phyloP scores from a whole-genome alignment of 2,888 invertebrate genomes.

The Mycogona germanica region DNA sequence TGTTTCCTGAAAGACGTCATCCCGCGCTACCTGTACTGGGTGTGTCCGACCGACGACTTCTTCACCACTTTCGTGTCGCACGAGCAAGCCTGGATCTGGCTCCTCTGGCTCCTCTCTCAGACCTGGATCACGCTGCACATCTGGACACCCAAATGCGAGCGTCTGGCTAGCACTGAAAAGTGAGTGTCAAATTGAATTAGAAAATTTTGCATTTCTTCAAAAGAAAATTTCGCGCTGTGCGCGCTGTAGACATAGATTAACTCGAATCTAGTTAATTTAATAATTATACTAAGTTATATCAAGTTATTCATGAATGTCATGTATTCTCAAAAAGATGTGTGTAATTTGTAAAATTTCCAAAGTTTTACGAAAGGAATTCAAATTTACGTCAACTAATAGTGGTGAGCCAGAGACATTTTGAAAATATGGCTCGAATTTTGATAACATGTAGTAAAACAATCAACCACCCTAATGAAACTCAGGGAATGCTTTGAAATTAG shows the following conservation, averaged over 20 bases:
- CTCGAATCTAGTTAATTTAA: too few relatives aligned
- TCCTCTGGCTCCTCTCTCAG: constrained; percentile 84
- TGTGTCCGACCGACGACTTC: constrained; percentile 69
- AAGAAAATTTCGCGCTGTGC: not conserved
- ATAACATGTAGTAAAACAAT: too few relatives aligned
- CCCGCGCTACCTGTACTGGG: constrained; percentile 83
- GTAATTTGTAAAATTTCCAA: too few relatives aligned
- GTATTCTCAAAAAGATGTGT: too few relatives aligned
- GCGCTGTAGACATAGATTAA: too few relatives aligned
- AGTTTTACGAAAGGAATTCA: too few relatives aligned
- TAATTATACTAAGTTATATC: not conserved
- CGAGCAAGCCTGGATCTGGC: constrained; percentile 87
- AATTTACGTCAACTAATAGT: too few relatives aligned
- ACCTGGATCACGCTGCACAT: constrained; percentile 95
- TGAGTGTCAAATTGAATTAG: constrained; percentile 23
- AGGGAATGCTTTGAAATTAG: too few relatives aligned
- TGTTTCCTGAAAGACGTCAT: constrained; percentile 78
- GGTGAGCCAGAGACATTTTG: too few relatives aligned
- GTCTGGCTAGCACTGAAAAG: constrained; percentile 92
- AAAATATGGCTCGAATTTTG: too few relatives aligned
- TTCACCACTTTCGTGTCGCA: constrained; percentile 70
- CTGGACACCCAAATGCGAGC: constrained; percentile 96
- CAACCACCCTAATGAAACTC: too few relatives aligned
- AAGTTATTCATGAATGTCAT: not conserved
- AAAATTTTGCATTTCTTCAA: constrained; percentile 11